Evolutionary conservation across 2,113 vertebrate species (phyloP).

Genomic region (Mellivora capensis): DNA sequence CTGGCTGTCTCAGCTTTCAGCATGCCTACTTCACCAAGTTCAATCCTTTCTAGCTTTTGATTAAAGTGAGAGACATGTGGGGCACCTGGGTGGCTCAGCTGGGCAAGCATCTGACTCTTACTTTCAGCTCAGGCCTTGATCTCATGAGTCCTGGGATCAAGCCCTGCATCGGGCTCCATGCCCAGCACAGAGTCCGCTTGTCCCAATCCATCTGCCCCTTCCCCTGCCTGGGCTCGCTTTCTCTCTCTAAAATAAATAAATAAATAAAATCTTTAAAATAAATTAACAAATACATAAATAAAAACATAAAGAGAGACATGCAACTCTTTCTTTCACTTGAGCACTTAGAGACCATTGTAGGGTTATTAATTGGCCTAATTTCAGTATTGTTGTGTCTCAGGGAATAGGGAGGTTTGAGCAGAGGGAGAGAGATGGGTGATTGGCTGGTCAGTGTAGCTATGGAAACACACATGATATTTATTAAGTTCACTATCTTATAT

Average conservation of each 20-base stretch:
- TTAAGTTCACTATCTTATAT: neutral
- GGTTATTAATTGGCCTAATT: neutral
- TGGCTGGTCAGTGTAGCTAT: neutral
- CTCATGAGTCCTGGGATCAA: neutral
- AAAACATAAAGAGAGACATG: neutral
- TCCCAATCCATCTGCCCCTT: neutral
- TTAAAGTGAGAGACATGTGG: neutral
- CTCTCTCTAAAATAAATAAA: neutral
- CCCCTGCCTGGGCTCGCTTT: neutral
- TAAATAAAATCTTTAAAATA: neutral
- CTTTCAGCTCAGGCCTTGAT: neutral
- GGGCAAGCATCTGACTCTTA: neutral
- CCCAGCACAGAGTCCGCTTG: neutral
- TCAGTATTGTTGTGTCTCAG: neutral
- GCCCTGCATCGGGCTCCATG: neutral
- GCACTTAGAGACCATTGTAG: neutral
- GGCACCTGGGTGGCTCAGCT: neutral
- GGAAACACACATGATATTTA: neutral
- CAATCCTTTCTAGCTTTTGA: neutral
- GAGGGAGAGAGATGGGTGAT: neutral
- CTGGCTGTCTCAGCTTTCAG: neutral
- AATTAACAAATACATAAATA: neutral
- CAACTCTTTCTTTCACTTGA: neutral
- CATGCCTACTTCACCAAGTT: neutral
- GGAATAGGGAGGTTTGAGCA: neutral